These are phyloP conservation scores for Neoscelio sp. DNA, from an alignment of 2,888 invertebrate genomes.

Conservation along the genomic window DNA sequence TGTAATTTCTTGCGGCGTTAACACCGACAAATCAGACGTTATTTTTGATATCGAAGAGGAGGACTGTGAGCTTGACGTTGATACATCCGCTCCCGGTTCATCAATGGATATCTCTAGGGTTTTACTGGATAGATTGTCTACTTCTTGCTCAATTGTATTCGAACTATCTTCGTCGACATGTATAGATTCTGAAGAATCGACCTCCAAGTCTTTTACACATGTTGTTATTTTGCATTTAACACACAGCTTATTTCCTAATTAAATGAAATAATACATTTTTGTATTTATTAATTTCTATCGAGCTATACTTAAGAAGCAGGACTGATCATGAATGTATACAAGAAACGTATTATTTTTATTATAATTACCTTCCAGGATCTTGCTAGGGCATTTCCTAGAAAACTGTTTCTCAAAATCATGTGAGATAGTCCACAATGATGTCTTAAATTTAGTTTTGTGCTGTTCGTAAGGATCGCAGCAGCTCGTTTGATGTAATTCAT, in stretches of 20 bases:
- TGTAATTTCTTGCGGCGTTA: constrained; percentile 16
- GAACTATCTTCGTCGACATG: constrained; percentile 8
- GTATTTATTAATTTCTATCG: too few relatives aligned
- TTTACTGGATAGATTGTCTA: constrained; percentile 27
- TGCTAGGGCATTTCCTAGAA: constrained; percentile 11
- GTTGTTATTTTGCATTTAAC: constrained; percentile 26
- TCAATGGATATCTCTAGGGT: constrained; percentile 14
- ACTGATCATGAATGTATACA: too few relatives aligned
- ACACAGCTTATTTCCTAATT: constrained; percentile 23
- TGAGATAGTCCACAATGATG: constrained; percentile 19
- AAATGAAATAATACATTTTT: too few relatives aligned
- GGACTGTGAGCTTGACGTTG: constrained; percentile 10
- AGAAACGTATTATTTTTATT: too few relatives aligned
- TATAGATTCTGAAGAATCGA: constrained; percentile 14
- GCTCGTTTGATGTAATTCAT: constrained; percentile 1
- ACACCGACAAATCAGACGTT: constrained; percentile 22
- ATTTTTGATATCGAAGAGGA: constrained; percentile 14
- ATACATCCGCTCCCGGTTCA: constrained; percentile 16
- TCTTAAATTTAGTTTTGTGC: neutral
- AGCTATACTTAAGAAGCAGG: too few relatives aligned
- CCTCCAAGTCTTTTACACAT: constrained; percentile 7
- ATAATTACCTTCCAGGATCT: constrained; percentile 24
- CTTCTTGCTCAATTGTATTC: constrained; percentile 7
- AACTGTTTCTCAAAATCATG: constrained; percentile 4
- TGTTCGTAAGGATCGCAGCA: constrained; percentile 8